Conservation (phyloP, 2,888 invertebrate species). For the Cancer borealis region DNA sequence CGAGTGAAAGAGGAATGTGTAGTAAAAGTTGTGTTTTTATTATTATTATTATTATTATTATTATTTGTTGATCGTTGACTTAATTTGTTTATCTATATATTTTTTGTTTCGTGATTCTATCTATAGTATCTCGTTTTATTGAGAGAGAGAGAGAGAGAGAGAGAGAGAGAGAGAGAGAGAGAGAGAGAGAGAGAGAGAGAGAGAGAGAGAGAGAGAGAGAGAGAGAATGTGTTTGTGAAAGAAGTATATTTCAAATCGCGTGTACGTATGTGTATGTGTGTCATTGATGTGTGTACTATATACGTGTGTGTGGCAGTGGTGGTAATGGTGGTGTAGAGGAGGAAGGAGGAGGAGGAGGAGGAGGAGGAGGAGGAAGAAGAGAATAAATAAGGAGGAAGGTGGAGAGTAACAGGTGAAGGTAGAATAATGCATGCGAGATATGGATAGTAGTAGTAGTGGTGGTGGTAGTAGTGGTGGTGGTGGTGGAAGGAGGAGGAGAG, state of each 20-base stretch:
- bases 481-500: not conserved
- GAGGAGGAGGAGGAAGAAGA: too few relatives aligned
- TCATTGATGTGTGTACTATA: not conserved
- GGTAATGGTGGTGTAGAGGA: not conserved
- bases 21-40: not conserved
- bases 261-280: constrained; percentile 20
- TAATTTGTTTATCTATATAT: not conserved
- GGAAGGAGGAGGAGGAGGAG: not conserved
- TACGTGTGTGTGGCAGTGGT: not conserved
- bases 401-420: not conserved
- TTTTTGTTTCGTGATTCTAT: too few relatives aligned
- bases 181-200: too few relatives aligned
- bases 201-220: too few relatives aligned
- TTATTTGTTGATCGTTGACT: not conserved
- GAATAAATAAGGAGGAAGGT: not conserved
- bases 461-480: not conserved
- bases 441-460: too few relatives aligned
- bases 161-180: too few relatives aligned
- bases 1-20: too few relatives aligned
- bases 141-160: too few relatives aligned
- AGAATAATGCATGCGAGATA: not conserved
- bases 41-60: too few relatives aligned
- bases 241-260: not conserved
- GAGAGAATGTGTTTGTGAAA: not conserved
- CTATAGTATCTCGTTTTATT: too few relatives aligned